Conservation (phyloP, 2,888 invertebrate genomes). For the Trichogramma evanescens region DNA sequence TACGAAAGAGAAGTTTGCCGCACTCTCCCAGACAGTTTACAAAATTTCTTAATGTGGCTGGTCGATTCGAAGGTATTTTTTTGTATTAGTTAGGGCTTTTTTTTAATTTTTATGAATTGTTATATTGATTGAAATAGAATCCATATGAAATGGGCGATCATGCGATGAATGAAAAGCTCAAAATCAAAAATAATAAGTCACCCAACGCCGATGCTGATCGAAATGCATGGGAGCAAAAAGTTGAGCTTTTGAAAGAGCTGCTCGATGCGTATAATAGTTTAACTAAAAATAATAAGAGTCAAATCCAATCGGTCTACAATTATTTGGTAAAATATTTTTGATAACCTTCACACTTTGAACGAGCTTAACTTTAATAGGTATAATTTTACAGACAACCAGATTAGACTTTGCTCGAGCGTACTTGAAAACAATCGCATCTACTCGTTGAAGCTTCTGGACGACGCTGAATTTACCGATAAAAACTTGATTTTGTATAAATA, state of each 20-base stretch:
- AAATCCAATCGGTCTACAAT: conserved; percentile 34
- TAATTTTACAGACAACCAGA: conserved; percentile 24
- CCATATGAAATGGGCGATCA: no score
- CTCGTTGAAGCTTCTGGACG: background rate
- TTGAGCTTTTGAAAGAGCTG: conserved; percentile 28
- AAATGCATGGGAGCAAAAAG: conserved; percentile 29
- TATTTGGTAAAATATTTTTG: conserved; percentile 31
- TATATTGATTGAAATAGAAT: no score
- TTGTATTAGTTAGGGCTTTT: no score
- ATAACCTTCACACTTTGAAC: background rate
- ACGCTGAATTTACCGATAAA: background rate
- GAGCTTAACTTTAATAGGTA: background rate
- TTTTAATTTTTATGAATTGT: no score
- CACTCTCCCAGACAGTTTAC: no score
- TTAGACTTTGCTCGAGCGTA: conserved; percentile 27
- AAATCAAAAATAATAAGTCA: no score
- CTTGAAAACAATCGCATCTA: conserved; percentile 20
- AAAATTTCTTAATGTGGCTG: no score
- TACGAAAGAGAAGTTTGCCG: no score
- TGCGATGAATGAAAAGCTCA: no score
- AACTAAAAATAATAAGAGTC: conserved; percentile 30
- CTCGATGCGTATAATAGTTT: conserved; percentile 34
- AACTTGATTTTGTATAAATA: background rate
- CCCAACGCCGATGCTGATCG: no score
- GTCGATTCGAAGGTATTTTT: no score